A percentile compares a stretch with the other conserved stretches of the same genome.
Evolutionary conservation across 1,140 invertebrate species (phyloP).

Genomic region (Ladona fulva): DNA sequence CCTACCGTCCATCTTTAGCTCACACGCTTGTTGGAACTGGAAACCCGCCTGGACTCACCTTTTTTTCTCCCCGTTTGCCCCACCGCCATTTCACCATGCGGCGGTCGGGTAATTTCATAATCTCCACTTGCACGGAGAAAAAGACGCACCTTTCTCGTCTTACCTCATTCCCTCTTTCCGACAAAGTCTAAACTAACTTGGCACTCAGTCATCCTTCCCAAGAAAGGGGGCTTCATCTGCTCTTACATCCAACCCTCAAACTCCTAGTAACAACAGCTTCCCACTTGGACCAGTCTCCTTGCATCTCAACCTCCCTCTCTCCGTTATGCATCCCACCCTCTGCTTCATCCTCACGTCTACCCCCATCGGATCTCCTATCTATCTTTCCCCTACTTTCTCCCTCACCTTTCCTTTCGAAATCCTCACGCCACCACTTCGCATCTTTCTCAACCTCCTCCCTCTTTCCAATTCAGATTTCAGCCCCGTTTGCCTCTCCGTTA

Average conservation of each 20-base stretch:
- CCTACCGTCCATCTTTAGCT: too few species aligned
- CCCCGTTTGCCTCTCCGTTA: too few species aligned
- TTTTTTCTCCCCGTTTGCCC: neutral
- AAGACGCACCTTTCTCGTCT: neutral
- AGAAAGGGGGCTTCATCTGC: neutral
- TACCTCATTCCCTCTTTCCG: neutral
- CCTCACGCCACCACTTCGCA: too few species aligned
- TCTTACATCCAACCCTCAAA: neutral
- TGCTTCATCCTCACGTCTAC: neutral
- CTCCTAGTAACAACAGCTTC: neutral
- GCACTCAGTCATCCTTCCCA: neutral
- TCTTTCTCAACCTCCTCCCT: too few species aligned
- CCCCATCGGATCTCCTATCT: too few species aligned
- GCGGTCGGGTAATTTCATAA: neutral
- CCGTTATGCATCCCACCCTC: neutral
- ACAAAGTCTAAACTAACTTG: slow-evolving; percentile 4
- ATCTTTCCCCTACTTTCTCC: too few species aligned
- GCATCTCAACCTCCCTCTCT: neutral
- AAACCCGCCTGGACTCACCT: neutral
- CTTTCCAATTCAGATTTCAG: too few species aligned
- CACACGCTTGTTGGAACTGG: neutral
- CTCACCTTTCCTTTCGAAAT: too few species aligned
- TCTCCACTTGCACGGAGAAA: neutral
- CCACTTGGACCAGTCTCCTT: neutral
- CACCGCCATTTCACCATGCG: neutral